Conservation (phyloP, 2,113 vertebrate species). For the Cololabis saira region DNA sequence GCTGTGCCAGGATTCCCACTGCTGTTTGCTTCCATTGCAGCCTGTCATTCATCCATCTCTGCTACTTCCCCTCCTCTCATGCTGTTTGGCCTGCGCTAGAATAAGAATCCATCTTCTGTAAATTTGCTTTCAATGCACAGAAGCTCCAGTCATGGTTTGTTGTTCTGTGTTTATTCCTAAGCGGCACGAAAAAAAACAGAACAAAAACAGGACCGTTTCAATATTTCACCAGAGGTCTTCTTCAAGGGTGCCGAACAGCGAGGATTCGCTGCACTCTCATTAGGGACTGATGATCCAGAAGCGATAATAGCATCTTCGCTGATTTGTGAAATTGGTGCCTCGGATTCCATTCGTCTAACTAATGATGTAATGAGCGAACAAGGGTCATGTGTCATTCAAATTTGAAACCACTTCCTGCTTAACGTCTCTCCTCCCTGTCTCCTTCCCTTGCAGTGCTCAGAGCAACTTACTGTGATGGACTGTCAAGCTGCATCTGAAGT, state of each 20-base stretch:
- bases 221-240: slow-evolving; percentile 45
- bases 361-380: slow-evolving; percentile 49
- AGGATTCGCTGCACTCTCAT: slow-evolving; percentile 43
- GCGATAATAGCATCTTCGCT: slow-evolving; percentile 63
- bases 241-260: slow-evolving; percentile 42
- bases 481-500: slow-evolving; percentile 85
- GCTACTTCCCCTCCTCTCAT: slow-evolving; percentile 55
- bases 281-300: slow-evolving; percentile 60
- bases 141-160: slow-evolving; percentile 55
- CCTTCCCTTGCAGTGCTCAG: slow-evolving; percentile 79
- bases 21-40: slow-evolving; percentile 56
- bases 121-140: slow-evolving; percentile 49
- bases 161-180: slow-evolving; percentile 49
- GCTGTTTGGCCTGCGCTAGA: slow-evolving; percentile 27
- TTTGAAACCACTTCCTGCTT: slow-evolving; percentile 25
- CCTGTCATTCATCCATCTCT: slow-evolving; percentile 48
- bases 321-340: slow-evolving; percentile 61
- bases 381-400: slow-evolving; percentile 28
- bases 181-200: slow-evolving; percentile 15
- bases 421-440: slow-evolving; percentile 50
- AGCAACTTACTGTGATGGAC: slow-evolving; percentile 86
- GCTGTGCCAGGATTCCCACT: slow-evolving; percentile 61
- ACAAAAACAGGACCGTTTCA: slow-evolving; percentile 35
- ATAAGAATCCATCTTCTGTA: slow-evolving; percentile 43
- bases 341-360: slow-evolving; percentile 43